These are phyloP conservation scores for Eumacrocentrus americanus DNA, from an alignment of 2,888 invertebrate genomes.

Conservation along the genomic window DNA sequence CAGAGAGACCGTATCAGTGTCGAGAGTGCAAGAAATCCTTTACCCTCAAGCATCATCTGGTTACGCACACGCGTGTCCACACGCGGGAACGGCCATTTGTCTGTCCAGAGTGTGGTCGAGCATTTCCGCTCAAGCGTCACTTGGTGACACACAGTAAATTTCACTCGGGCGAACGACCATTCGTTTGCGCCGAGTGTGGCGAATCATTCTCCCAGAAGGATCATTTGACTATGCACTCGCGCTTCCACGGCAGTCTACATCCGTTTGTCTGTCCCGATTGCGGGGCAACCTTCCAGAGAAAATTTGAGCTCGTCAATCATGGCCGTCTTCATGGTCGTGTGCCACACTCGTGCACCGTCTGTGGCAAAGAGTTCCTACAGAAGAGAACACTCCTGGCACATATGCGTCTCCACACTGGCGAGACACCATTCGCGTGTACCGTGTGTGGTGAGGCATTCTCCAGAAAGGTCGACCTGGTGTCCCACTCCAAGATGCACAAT, in stretches of 20 bases:
- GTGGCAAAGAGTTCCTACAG: conserved; percentile 85
- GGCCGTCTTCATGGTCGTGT: conserved; percentile 80
- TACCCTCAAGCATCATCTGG: conserved; percentile 82
- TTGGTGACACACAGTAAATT: conserved; percentile 85
- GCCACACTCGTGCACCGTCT: conserved; percentile 81
- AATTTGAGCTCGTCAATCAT: conserved; percentile 86
- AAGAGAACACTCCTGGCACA: conserved; percentile 83
- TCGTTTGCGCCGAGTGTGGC: conserved; percentile 86
- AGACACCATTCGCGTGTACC: conserved; percentile 75
- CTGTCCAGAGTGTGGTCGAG: conserved; percentile 81
- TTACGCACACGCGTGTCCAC: conserved; percentile 80
- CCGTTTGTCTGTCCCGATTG: conserved; percentile 95
- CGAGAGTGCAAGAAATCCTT: conserved; percentile 87
- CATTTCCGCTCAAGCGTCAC: conserved; percentile 82
- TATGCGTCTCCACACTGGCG: conserved; percentile 78
- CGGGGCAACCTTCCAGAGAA: conserved; percentile 81
- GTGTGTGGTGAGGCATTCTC: conserved; percentile 81
- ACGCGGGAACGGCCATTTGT: conserved; percentile 82
- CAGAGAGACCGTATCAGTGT: conserved; percentile 82
- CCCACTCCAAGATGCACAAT: conserved; percentile 65
- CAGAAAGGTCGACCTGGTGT: conserved; percentile 72
- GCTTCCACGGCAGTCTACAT: conserved; percentile 94
- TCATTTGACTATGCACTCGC: conserved; percentile 85
- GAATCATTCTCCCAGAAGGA: conserved; percentile 93
- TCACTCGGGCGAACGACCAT: conserved; percentile 84